Base-by-base conservation (phyloP, 2,113 vertebrate species). In the Pogona vitticeps region DNA sequence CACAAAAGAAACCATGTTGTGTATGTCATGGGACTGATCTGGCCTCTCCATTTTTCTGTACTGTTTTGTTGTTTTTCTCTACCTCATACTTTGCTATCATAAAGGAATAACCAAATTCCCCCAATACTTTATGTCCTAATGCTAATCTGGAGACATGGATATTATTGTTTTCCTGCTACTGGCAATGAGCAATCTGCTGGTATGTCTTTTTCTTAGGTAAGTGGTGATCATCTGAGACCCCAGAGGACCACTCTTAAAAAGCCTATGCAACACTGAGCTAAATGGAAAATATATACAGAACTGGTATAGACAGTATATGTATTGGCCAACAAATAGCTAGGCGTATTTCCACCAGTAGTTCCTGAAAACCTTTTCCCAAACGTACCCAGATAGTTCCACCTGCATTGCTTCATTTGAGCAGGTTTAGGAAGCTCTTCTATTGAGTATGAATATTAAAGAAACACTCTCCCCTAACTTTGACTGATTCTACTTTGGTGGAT, bases 381-480 rank as follows among this genome's bases (percentile, higher is more conserved):
- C 3, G 10, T 14, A 52, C 26, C 68, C 80, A 33, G 33, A 73
- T 65, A 3, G 14, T 38, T 73, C 31, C 59, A 91, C 81, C 87
- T 89, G 23, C 83, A 56, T n/a, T 73, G 82, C 90, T 90, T 89
- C 15, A 23, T 73, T 76, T 68, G 87, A 65, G 65, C 38, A 5
- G 67, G 28, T 65, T 52, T 84, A 86, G 71, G 82, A 91, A 86
- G 42, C 89, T 28, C 28, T 83, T 26, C 80, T 76, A 88, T 84
- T 36, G 88, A 92, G 88, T 85, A 91, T 59, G 61, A 90, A 1
- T 85, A 93, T 76, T 4, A 76, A 83, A 40, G 80, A 67, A 75
- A 89, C 78, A 76, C 89, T 91, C 1, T 31, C 70, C 63, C 88
- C 65, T 88, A 92, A 65, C 75, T 79, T 85, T 88, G 84, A 90